A percentile compares a stretch with the other conserved stretches of the same genome.
phyloP scores from a whole-genome alignment of 2,888 invertebrate genomes.

The Acanthopleura granulata region DNA sequence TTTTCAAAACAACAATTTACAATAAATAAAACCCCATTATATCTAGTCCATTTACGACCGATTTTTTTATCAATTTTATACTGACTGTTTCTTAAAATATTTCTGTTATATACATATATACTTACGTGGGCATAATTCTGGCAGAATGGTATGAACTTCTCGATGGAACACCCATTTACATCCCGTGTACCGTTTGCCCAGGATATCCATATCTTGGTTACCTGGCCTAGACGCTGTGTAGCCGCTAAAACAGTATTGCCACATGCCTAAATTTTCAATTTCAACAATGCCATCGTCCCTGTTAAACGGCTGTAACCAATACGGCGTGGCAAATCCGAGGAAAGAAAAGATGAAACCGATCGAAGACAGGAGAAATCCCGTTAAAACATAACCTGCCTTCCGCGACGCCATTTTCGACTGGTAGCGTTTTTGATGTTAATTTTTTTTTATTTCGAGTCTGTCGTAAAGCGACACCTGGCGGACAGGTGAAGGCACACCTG shows the following conservation, averaged over 20 bases:
- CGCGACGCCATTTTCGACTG: slow-evolving; percentile 13
- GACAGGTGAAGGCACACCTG: slow-evolving; percentile 6
- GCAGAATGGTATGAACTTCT: background rate
- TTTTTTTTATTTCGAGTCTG: background rate
- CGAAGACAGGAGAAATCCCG: slow-evolving; percentile 4
- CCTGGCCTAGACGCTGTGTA: slow-evolving; percentile 7
- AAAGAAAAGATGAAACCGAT: background rate
- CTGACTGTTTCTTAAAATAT: too few relatives aligned
- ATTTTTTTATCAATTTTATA: too few relatives aligned
- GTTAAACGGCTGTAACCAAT: slow-evolving; percentile 15
- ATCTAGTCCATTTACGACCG: too few relatives aligned
- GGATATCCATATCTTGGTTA: background rate
- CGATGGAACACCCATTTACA: slow-evolving; percentile 13
- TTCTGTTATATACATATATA: background rate
- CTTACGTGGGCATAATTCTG: slow-evolving; percentile 10
- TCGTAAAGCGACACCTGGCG: slow-evolving; percentile 1
- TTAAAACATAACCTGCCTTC: background rate
- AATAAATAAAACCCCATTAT: too few relatives aligned
- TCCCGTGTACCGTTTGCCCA: slow-evolving; percentile 11
- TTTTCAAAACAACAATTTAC: too few relatives aligned
- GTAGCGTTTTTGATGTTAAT: background rate
- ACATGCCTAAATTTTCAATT: background rate
- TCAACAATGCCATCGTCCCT: background rate
- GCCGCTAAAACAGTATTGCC: slow-evolving; percentile 12
- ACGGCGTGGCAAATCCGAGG: background rate